A percentile compares a stretch with the other conserved stretches of the same genome.
These are phyloP conservation scores for Liodrosophila aerea DNA, from an alignment of 2,888 invertebrate species.

Conservation along the genomic window DNA sequence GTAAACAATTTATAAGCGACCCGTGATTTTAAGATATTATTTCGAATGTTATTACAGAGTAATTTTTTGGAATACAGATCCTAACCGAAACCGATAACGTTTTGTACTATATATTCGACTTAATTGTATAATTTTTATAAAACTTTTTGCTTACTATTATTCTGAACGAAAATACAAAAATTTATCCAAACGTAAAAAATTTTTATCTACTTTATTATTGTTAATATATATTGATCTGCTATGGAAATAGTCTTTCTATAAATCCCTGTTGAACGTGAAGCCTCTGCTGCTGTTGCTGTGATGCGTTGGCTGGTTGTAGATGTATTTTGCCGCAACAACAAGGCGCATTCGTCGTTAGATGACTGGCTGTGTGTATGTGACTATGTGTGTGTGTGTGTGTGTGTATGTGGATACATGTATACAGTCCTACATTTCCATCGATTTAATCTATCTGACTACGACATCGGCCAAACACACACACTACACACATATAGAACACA, in stretches of 20 bases:
- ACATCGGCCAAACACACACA: conserved; percentile 69
- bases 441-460: conserved; percentile 79
- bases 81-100: no score
- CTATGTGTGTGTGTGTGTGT: conserved; percentile 17
- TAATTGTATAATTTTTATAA: no score
- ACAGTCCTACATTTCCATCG: conserved; percentile 79
- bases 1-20: no score
- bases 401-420: conserved; percentile 46
- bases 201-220: no score
- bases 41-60: no score
- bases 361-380: conserved; percentile 50
- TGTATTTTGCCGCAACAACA: conserved; percentile 70
- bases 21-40: no score
- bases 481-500: conserved; percentile 15
- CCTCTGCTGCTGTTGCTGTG: conserved; percentile 61
- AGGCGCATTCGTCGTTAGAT: conserved; percentile 70
- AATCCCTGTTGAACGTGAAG: conserved; percentile 22
- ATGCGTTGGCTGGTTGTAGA: conserved; percentile 67
- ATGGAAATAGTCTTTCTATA: background rate
- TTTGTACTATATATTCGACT: no score
- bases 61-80: no score
- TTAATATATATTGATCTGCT: no score
- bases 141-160: no score
- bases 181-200: background rate
- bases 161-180: no score